Evolutionary conservation across 2,888 invertebrate species (phyloP), one percentile per base, ranked within the genome.

Genomic region (Endomychus coccineus): DNA sequence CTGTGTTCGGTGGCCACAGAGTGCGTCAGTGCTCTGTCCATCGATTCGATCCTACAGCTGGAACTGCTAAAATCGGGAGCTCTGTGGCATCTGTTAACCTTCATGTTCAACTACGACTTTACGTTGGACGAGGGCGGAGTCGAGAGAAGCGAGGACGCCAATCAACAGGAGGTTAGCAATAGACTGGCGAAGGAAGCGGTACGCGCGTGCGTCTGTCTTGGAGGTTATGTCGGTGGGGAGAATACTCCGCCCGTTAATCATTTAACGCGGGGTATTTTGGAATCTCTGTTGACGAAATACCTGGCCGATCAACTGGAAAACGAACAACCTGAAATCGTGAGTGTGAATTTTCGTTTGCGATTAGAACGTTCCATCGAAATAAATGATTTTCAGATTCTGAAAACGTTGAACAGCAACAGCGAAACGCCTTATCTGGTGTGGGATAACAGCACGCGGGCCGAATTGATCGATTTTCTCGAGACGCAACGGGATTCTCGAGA

Each of bases 101-200:
- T 88, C 51, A 80, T 89, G 63, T 90, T 98, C 64, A 83, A 83
- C 42, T 99, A 95, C 65, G 98, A 98, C 69, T 98, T 85, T 67
- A 99, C 98, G 3, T 71, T 98, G 49, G 87, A 95, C 39, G 97
- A 98, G 70, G 90, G 95, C 32, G 97, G 96, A 0, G 87, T 96
- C 0, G 84, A 89, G 50, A 78, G 82, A 14, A 80, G 76, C 49
- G 84, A 84, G 53, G 82, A 86, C 32, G 78, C 83, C 3, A 95
- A 94, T 64, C 85, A 88, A 55, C 79, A 96, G 76, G 91, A 95
- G 66, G 77, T 88, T 13, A 80, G 88, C n/a, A 98, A 98, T 62
- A 80, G 83, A 50, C 70, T 98, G 49, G 95, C 97, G 0, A 85
- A 88, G 61, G 75, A 86, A 57, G 83, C 90, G 31, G 78, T 95